Evolutionary conservation across 2,888 invertebrate species (phyloP).

Genomic region (Embidobia sp.): DNA sequence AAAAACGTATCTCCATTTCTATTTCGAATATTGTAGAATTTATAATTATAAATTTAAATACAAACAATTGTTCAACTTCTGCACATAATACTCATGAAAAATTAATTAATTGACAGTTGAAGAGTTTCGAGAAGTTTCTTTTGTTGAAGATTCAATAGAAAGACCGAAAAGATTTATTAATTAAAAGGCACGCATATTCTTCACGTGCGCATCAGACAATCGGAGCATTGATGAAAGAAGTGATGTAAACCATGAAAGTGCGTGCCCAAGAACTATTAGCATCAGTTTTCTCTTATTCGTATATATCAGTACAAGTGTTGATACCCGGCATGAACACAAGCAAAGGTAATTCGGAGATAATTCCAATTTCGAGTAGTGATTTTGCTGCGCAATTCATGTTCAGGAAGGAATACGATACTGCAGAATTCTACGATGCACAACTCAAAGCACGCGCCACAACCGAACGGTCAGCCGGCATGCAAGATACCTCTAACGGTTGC

Average conservation of each 20-base stretch:
- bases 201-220: slow-evolving; percentile 7
- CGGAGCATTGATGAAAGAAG: slow-evolving; percentile 17
- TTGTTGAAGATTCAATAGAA: background rate
- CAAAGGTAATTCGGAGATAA: slow-evolving; percentile 73
- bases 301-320: slow-evolving; percentile 64
- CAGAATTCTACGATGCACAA: slow-evolving; percentile 54
- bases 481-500: slow-evolving; percentile 59
- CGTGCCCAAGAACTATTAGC: slow-evolving; percentile 69
- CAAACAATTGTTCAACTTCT: too few species aligned
- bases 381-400: slow-evolving; percentile 75
- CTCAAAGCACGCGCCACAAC: slow-evolving; percentile 61
- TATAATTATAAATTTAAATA: too few species aligned
- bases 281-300: slow-evolving; percentile 64
- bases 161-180: background rate
- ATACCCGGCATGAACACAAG: slow-evolving; percentile 37
- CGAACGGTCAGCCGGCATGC: slow-evolving; percentile 72
- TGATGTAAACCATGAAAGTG: slow-evolving; percentile 55
- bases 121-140: too few species aligned
- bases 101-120: too few species aligned
- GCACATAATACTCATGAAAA: too few species aligned
- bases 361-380: slow-evolving; percentile 75
- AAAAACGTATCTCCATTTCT: too few species aligned
- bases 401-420: slow-evolving; percentile 69
- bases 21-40: too few species aligned
- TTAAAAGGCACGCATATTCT: slow-evolving; percentile 1